A percentile compares a stretch with the other conserved stretches of the same genome.
phyloP scores from a whole-genome alignment of 2,113 vertebrate genomes.

The Trochalopteron elliotii region DNA sequence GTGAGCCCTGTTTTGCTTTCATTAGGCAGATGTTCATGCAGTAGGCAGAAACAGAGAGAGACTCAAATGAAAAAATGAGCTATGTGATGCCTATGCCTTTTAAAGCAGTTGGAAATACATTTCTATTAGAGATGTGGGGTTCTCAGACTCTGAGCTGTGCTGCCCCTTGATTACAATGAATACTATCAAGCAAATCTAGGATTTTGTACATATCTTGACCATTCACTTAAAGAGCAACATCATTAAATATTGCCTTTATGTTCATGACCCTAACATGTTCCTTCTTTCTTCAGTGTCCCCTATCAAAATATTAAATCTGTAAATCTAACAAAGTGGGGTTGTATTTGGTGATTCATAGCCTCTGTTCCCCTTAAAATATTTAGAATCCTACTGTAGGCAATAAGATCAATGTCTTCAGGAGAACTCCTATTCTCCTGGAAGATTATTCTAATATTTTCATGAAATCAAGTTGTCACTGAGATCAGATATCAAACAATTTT shows the following conservation, averaged over 20 bases:
- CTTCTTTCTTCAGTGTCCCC: not conserved
- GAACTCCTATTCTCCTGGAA: not conserved
- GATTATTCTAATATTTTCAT: not conserved
- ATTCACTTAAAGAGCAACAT: not conserved
- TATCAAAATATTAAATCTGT: not conserved
- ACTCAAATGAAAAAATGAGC: not conserved
- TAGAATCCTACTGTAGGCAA: not conserved
- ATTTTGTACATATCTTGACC: not conserved
- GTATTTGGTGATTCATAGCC: not conserved
- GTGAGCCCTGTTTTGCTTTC: not conserved
- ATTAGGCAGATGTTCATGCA: not conserved
- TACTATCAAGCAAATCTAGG: not conserved
- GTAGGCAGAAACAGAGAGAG: not conserved
- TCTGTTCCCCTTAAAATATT: not conserved
- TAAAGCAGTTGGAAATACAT: not conserved
- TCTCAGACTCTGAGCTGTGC: not conserved
- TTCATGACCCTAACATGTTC: not conserved
- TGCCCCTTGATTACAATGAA: not conserved
- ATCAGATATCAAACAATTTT: not conserved
- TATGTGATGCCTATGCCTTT: not conserved
- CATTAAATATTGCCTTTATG: not conserved
- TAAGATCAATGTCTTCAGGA: not conserved
- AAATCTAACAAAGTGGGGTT: not conserved
- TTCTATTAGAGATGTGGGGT: not conserved
- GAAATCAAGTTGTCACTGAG: not conserved